These are phyloP conservation scores for Callipepla squamata DNA, from an alignment of 2,113 vertebrate genomes.

Conservation along the genomic window DNA sequence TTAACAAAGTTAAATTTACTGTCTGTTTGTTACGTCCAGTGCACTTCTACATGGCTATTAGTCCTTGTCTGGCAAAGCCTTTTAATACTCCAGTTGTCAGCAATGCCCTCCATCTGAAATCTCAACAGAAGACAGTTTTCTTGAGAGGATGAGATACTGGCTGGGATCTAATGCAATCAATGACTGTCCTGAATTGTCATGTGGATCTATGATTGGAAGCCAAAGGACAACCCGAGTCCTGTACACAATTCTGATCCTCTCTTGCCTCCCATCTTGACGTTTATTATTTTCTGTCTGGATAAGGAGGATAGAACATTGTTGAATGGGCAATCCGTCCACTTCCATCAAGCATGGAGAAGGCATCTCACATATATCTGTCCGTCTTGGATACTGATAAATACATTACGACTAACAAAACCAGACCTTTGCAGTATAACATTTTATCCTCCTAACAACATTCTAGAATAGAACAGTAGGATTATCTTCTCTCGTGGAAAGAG, in stretches of 20 bases:
- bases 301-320: not conserved
- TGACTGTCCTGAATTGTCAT: not conserved
- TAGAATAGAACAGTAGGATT: not conserved
- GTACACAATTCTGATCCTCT: not conserved
- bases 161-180: not conserved
- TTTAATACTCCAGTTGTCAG: not conserved
- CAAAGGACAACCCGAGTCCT: not conserved
- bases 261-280: not conserved
- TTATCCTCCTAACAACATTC: not conserved
- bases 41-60: not conserved
- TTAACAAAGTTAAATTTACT: not conserved
- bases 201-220: rapidly evolving
- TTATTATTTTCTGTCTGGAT: not conserved
- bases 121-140: not conserved
- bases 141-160: not conserved
- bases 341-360: not conserved
- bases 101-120: not conserved
- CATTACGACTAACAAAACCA: not conserved
- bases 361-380: not conserved
- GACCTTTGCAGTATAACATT: not conserved
- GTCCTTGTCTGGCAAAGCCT: not conserved
- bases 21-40: rapidly evolving
- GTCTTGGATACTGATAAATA: not conserved
- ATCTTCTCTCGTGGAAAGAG: not conserved
- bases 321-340: not conserved